Conservation (phyloP, 2,888 invertebrate species). For the Salpingus planirostris region DNA sequence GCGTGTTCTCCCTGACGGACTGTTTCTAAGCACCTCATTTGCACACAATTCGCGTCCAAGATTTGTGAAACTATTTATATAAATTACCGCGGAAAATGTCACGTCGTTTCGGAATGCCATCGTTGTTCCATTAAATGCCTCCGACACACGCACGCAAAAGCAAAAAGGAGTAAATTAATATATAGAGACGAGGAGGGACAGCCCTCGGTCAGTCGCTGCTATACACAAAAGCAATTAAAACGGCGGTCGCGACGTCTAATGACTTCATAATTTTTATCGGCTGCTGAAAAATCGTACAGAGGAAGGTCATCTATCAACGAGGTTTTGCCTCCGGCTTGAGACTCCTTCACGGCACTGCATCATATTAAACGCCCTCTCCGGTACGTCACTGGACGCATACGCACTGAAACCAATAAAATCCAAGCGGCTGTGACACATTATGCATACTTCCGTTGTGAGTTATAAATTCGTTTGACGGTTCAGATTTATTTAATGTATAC, state of each 20-base stretch:
- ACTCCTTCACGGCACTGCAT: no score
- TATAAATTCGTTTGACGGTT: slow-evolving; percentile 13
- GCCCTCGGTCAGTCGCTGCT: slow-evolving; percentile 9
- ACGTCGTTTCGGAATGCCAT: slow-evolving; percentile 21
- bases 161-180: no score
- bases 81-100: slow-evolving; percentile 29
- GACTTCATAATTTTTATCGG: slow-evolving; percentile 11
- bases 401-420: slow-evolving; percentile 11
- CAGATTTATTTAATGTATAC: slow-evolving; percentile 14
- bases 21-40: slow-evolving; percentile 28
- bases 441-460: slow-evolving; percentile 11
- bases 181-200: no score
- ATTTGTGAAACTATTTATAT: slow-evolving; percentile 31
- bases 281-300: no score
- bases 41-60: slow-evolving; percentile 30
- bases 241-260: slow-evolving; percentile 7
- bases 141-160: no score
- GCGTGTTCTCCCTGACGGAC: slow-evolving; percentile 25
- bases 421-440: slow-evolving; percentile 8
- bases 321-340: no score
- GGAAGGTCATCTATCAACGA: no score
- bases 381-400: no score
- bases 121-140: slow-evolving; percentile 8
- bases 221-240: slow-evolving; percentile 12
- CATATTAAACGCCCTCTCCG: no score